Evolutionary conservation across 2,888 invertebrate species (phyloP).

Genomic region (Mimumesa dahlbomi): DNA sequence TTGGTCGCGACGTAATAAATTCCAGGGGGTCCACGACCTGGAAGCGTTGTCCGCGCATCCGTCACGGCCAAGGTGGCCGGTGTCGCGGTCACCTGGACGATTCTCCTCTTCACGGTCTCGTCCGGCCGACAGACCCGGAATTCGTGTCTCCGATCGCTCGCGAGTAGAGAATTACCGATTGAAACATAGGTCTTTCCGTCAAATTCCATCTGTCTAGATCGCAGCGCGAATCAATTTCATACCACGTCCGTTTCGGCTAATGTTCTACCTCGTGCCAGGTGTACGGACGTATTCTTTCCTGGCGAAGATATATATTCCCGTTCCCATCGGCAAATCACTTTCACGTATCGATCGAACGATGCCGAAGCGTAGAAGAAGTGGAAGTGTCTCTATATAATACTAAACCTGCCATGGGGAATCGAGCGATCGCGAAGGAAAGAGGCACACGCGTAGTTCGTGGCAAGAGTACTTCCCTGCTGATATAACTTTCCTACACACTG

Average conservation of each 20-base stretch:
- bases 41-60: slow-evolving; percentile 41
- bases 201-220: no score
- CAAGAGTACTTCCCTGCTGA: slow-evolving; percentile 52
- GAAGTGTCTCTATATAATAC: no score
- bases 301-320: no score
- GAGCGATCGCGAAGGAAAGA: background rate
- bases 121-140: background rate
- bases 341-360: slow-evolving; percentile 42
- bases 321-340: slow-evolving; percentile 62
- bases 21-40: slow-evolving; percentile 41
- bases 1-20: slow-evolving; percentile 43
- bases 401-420: no score
- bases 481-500: slow-evolving; percentile 45
- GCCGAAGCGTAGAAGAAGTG: background rate
- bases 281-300: no score
- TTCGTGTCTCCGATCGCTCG: slow-evolving; percentile 25
- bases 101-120: slow-evolving; percentile 12
- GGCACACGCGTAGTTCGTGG: no score
- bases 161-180: slow-evolving; percentile 35
- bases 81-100: slow-evolving; percentile 40
- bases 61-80: slow-evolving; percentile 61
- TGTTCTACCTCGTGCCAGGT: no score
- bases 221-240: no score
- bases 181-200: no score
- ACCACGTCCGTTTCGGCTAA: no score